Percentiles rank a stretch among this genome's conserved stretches.
Evolutionary conservation across 2,113 vertebrate species (phyloP).

Genomic region (Cranoglanis bouderius): DNA sequence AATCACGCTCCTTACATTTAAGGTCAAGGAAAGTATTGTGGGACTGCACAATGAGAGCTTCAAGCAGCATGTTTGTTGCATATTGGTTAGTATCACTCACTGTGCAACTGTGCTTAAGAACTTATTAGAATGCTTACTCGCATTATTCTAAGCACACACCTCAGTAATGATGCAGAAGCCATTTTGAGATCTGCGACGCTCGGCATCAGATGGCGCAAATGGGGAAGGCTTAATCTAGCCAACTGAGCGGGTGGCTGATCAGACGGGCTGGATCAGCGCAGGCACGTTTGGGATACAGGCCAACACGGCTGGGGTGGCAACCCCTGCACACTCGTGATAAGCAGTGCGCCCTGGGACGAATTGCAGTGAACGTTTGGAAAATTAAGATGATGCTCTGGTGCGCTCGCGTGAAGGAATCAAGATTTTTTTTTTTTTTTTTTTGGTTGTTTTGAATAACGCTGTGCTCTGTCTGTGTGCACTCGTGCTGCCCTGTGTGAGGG

Average conservation of each 20-base stretch:
- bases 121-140: conserved; percentile 23
- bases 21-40: conserved; percentile 31
- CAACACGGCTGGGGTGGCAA: conserved; percentile 44
- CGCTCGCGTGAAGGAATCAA: conserved; percentile 44
- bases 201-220: conserved; percentile 51
- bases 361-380: conserved; percentile 27
- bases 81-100: background rate
- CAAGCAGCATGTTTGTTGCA: background rate
- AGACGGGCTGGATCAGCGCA: conserved; percentile 44
- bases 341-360: conserved; percentile 27
- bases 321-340: conserved; percentile 45
- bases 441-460: conserved; percentile 21
- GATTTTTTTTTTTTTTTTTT: conserved; percentile 19
- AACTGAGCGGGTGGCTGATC: conserved; percentile 52
- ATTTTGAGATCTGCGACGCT: conserved; percentile 54
- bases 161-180: conserved; percentile 52
- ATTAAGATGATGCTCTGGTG: conserved; percentile 41
- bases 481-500: conserved; percentile 30
- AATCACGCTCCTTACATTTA: conserved; percentile 50
- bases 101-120: background rate
- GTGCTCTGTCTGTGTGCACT: conserved; percentile 16
- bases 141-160: conserved; percentile 43
- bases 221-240: conserved; percentile 52
- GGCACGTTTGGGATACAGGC: conserved; percentile 53
- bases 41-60: background rate